Evolutionary conservation across 2,113 vertebrate species (phyloP), one percentile per base, ranked within the genome.

Genomic region (Pteruthius melanotis): DNA sequence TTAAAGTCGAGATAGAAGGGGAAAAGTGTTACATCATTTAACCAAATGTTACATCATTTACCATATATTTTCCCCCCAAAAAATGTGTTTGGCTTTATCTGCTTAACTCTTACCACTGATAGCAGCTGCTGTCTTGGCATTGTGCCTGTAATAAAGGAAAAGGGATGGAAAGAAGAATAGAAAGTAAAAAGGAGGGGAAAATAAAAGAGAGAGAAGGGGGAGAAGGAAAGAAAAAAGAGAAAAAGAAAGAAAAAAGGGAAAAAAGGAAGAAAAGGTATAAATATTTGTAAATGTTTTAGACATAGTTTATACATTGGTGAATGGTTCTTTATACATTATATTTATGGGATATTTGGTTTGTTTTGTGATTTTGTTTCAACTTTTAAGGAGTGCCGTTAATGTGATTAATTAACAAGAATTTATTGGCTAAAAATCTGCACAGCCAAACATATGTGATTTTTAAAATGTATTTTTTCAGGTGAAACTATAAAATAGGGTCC

Each of bases 381-480:
- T 97, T 98, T 97, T 97, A 98, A 98, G 97, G 95, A 97, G 92
- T 84, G 89, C 93, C 7, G 26, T 98, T 98, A 98, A 98, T 98
- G 96, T 98, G 98, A 97, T 98, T 98, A 98, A 98, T 98, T 98
- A 98, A 97, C 97, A 96, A 98, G 97, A 97, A 97, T 98, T 98
- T 98, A 98, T 97, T 98, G 97, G 98, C 97, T 97, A 96, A 97
- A 98, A 98, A 97, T 97, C 97, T 97, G 93, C 84, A 97, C 95
- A 96, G 97, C 93, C 95, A 95, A 98, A 97, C 96, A 97, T 97
- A 97, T 98, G 98, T 97, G 96, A 98, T 98, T 98, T 98, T 98
- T 98, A 95, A 93, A 98, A 98, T 96, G 59, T 98, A 98, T 98
- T 98, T 98, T 98, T 98, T 98, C 98, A 98, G 98, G 98, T 98